Evolutionary conservation across 2,797 vertebrate species (phyloP).

Genomic region (Rhabdophis nuchalis): DNA sequence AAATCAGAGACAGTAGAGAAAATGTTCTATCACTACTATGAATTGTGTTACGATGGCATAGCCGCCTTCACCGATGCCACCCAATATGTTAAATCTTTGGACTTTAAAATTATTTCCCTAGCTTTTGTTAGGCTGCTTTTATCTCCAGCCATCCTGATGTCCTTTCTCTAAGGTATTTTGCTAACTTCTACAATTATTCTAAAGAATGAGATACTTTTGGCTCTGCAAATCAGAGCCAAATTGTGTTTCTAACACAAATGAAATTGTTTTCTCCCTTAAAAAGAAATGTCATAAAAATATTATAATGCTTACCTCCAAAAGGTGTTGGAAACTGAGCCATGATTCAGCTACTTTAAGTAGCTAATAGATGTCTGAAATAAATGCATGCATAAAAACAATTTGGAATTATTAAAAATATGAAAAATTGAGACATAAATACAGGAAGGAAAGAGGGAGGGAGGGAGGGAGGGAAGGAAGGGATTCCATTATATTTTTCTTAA

Average conservation of each 20-base stretch:
- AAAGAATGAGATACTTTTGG: not conserved
- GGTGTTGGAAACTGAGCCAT: slow-evolving; percentile 97
- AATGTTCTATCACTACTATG: not conserved
- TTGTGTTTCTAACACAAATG: not conserved
- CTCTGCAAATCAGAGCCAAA: not conserved
- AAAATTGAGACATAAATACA: not conserved
- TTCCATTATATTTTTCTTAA: not conserved
- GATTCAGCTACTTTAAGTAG: slow-evolving; percentile 79
- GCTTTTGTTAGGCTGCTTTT: not conserved
- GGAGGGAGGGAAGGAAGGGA: not conserved
- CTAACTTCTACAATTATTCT: not conserved
- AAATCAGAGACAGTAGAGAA: not conserved
- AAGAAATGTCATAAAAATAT: not conserved
- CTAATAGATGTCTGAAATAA: slow-evolving; percentile 76
- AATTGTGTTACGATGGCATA: not conserved
- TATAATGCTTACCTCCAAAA: slow-evolving; percentile 86
- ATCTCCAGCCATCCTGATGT: not conserved
- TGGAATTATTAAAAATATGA: not conserved
- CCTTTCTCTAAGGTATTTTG: not conserved
- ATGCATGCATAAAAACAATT: not conserved
- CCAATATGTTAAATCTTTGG: not conserved
- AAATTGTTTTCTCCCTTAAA: not conserved
- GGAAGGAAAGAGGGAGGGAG: not conserved
- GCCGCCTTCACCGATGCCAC: not conserved
- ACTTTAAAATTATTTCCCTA: not conserved